These are phyloP conservation scores for Caenorhabditis wallacei DNA, from an alignment of 2,888 invertebrate genomes.

Conservation along the genomic window DNA sequence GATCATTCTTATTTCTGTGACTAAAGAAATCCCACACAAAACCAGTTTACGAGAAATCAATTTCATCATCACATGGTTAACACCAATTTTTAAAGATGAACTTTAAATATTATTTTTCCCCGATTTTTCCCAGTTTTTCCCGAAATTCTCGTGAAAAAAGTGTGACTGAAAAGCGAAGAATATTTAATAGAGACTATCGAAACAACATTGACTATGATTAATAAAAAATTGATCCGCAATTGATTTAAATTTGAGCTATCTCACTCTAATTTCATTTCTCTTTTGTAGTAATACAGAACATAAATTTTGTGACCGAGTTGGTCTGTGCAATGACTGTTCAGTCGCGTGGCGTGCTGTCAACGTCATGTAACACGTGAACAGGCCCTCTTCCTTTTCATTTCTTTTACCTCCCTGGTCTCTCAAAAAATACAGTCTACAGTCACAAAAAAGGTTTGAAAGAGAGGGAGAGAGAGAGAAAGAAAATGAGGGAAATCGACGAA, in stretches of 20 bases:
- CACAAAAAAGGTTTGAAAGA: conserved; percentile 36
- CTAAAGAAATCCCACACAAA: too few species aligned
- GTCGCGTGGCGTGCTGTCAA: conserved; percentile 54
- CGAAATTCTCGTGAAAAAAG: background rate
- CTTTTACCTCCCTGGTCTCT: conserved; percentile 45
- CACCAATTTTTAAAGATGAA: too few species aligned
- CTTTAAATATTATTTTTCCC: too few species aligned
- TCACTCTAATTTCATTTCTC: background rate
- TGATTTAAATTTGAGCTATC: background rate
- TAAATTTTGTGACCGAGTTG: conserved; percentile 47
- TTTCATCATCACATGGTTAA: too few species aligned
- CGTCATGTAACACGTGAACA: conserved; percentile 61
- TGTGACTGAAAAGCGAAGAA: conserved; percentile 20
- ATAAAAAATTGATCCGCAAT: background rate
- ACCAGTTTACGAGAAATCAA: too few species aligned
- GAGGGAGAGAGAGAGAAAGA: too few species aligned
- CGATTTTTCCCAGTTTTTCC: too few species aligned
- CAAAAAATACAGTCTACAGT: conserved; percentile 54
- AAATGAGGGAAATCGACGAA: conserved; percentile 29
- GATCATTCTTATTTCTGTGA: too few species aligned
- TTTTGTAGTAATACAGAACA: conserved; percentile 1
- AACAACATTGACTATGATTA: background rate
- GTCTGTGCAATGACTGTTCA: conserved; percentile 51
- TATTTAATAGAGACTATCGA: conserved; percentile 19
- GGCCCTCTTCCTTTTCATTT: conserved; percentile 17